Conservation (phyloP, 2,797 vertebrate species). For the Gambusia yucatana region DNA sequence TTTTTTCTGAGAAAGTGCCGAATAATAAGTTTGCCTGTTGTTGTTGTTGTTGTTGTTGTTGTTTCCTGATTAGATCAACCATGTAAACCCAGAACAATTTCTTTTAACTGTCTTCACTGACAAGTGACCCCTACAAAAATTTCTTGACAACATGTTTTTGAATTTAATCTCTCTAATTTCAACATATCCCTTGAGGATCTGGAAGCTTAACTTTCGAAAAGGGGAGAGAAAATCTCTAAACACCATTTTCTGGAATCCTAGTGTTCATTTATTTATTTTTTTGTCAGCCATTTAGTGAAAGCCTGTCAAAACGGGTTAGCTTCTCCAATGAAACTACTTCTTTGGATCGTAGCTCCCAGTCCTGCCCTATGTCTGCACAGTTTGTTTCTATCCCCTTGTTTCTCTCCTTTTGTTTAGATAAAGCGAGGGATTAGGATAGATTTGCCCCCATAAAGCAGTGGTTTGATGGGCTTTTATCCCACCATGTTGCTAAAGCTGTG, state of each 20-base stretch:
- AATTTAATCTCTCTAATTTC: slow-evolving; percentile 78
- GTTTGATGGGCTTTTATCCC: slow-evolving; percentile 99
- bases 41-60: slow-evolving; percentile 56
- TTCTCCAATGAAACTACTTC: slow-evolving; percentile 95
- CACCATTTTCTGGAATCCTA: slow-evolving; percentile 66
- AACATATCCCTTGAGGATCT: slow-evolving; percentile 75
- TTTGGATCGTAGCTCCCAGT: slow-evolving; percentile 95
- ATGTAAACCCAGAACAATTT: slow-evolving; percentile 42
- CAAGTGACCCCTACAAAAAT: slow-evolving; percentile 68
- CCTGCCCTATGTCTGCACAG: slow-evolving; percentile 92
- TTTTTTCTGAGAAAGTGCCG: slow-evolving; percentile 42
- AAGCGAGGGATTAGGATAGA: slow-evolving; percentile 99
- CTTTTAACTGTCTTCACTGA: slow-evolving; percentile 47
- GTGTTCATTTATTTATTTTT: slow-evolving; percentile 74
- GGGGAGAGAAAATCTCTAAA: slow-evolving; percentile 49
- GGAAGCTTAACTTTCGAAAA: slow-evolving; percentile 70
- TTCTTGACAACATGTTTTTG: slow-evolving; percentile 67
- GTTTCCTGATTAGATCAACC: slow-evolving; percentile 65
- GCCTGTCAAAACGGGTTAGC: slow-evolving; percentile 99
- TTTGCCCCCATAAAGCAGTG: slow-evolving; percentile 98
- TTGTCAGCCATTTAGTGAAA: slow-evolving; percentile 83
- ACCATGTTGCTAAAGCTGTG: slow-evolving; percentile 97
- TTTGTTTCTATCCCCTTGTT: slow-evolving; percentile 88
- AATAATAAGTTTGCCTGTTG: slow-evolving; percentile 59
- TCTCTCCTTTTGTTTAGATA: slow-evolving; percentile 95